Base-by-base conservation (phyloP, 2,797 vertebrate species). In the Aeoliscus strigatus region DNA sequence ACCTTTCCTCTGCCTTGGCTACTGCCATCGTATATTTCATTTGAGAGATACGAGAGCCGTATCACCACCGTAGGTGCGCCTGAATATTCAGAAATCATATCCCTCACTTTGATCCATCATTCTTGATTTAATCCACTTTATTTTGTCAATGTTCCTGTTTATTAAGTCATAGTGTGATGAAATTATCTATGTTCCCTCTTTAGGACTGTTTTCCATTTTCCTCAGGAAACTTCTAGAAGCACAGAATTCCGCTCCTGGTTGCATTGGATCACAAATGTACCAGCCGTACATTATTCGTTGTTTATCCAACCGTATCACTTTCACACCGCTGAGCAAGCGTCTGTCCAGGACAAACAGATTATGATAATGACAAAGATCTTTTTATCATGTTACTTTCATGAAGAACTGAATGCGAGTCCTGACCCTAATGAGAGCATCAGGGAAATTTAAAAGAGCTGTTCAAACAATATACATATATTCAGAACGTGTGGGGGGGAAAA, bases 1-100 rank as follows among this genome's bases (percentile, higher is more conserved):
- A 66, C 72, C 73, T 82, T 83, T 79, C 66, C 63, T 72, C 81
- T 82, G 79, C 75, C 80, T 79, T 60, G 53, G 66, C 56, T 71
- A 27, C 55, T 59, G 60, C 60, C 60, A 55, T 75, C 69, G 80
- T 76, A 81, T 80, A 80, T 82, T 82, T 79, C 72, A 84, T 33
- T 55, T 69, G 51, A 65, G 75, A 69, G 66, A 81, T 60, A 65
- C 70, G 40, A 66, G 75, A 75, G 61, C 55, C 44, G 46, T 64
- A 70, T 67, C 50, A 39, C 38, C 51, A 11, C 67, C 58, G 42
- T 28, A 60, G 46, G 53, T 30, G 21, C 32, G 8, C 27, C 54
- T 63, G 53, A 47, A 75, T 60, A 58, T 58, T 65, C 29, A 23
- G 33, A 38, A 38, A 72, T 68, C 53, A n/a, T n/a, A n/a, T n/a